phyloP scores from a whole-genome alignment of 2,797 vertebrate genomes.

The Artibeus jamaicensis region DNA sequence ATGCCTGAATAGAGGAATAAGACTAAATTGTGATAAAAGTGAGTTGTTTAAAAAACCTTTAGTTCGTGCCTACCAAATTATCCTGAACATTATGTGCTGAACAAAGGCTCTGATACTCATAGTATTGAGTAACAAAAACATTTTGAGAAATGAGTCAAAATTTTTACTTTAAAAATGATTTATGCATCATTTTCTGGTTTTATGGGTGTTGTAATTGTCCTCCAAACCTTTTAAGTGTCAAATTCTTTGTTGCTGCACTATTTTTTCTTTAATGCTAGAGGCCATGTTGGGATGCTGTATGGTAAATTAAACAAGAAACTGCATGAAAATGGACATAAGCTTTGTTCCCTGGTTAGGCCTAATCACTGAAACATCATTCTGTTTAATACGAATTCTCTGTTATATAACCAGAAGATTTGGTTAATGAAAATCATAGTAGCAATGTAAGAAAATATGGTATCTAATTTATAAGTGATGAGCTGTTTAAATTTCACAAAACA shows the following conservation, averaged over 20 bases:
- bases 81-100: slow-evolving; percentile 68
- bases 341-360: background rate
- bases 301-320: slow-evolving; percentile 41
- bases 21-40: slow-evolving; percentile 76
- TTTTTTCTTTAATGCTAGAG: slow-evolving; percentile 33
- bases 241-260: slow-evolving; percentile 33
- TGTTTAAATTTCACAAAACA: background rate
- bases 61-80: slow-evolving; percentile 74
- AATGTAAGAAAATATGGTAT: background rate
- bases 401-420: background rate
- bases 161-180: slow-evolving; percentile 69
- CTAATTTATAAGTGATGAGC: background rate
- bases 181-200: slow-evolving; percentile 64
- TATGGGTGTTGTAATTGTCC: slow-evolving; percentile 60
- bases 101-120: slow-evolving; percentile 69
- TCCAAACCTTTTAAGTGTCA: slow-evolving; percentile 63
- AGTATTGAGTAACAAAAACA: slow-evolving; percentile 72
- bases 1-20: slow-evolving; percentile 70
- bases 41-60: slow-evolving; percentile 72
- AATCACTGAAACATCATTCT: background rate
- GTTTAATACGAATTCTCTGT: background rate
- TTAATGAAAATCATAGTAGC: background rate
- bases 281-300: background rate
- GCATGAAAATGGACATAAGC: background rate
- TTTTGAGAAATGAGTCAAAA: slow-evolving; percentile 71